Evolutionary conservation across 2,113 vertebrate species (phyloP).

Genomic region (Leptobrachium ailaonicum): DNA sequence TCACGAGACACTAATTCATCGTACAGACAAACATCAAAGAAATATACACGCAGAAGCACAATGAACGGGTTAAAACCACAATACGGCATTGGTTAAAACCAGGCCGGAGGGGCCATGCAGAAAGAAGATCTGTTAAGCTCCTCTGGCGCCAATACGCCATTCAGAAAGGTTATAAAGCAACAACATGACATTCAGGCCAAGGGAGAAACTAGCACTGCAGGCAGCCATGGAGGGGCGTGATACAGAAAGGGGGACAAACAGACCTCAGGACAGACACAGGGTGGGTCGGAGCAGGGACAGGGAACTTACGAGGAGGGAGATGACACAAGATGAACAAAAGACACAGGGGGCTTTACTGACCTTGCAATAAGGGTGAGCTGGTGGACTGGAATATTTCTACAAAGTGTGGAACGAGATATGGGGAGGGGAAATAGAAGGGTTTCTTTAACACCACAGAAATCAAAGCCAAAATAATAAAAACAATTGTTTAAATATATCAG

Average conservation of each 20-base stretch:
- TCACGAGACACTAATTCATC: too few species aligned
- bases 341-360: slow-evolving; percentile 39
- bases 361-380: slow-evolving; percentile 44
- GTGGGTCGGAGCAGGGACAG: background rate
- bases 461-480: background rate
- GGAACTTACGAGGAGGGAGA: background rate
- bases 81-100: too few species aligned
- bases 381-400: slow-evolving; percentile 44
- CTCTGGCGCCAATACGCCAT: too few species aligned
- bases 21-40: too few species aligned
- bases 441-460: slow-evolving; percentile 32
- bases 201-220: too few species aligned
- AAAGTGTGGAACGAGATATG: slow-evolving; percentile 32
- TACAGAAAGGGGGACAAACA: background rate
- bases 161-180: too few species aligned
- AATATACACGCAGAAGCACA: too few species aligned
- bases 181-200: too few species aligned
- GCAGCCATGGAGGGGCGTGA: background rate
- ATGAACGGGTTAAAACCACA: too few species aligned
- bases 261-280: slow-evolving; percentile 3
- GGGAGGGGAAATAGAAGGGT: slow-evolving; percentile 27
- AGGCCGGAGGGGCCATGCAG: too few species aligned
- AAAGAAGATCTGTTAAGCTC: too few species aligned
- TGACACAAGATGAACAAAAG: background rate
- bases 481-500: slow-evolving; percentile 2